phyloP scores from a whole-genome alignment of 2,888 invertebrate species.

The Auanema sp. region DNA sequence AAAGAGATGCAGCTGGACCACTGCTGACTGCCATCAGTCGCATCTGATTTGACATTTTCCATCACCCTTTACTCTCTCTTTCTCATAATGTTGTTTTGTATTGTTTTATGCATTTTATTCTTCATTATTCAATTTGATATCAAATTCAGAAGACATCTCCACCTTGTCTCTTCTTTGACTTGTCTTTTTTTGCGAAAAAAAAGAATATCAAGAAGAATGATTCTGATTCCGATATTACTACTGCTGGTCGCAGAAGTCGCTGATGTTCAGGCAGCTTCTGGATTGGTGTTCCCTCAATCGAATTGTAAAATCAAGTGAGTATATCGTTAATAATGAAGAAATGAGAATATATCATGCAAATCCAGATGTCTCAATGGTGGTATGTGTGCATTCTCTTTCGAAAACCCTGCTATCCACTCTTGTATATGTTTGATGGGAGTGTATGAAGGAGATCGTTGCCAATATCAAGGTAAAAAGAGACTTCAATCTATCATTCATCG shows the following conservation, averaged over 20 bases:
- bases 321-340: not conserved
- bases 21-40: too few species aligned
- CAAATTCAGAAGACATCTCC: too few species aligned
- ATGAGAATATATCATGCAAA: not conserved
- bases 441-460: slow-evolving; percentile 51
- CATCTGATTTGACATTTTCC: too few species aligned
- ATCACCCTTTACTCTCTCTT: too few species aligned
- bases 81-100: too few species aligned
- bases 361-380: slow-evolving; percentile 44
- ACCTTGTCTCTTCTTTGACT: too few species aligned
- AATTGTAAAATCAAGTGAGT: slow-evolving; percentile 35
- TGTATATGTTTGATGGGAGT: slow-evolving; percentile 58
- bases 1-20: too few species aligned
- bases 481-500: not conserved
- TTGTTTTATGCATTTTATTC: too few species aligned
- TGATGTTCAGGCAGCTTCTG: slow-evolving; percentile 24
- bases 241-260: slow-evolving; percentile 25
- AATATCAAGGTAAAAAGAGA: slow-evolving; percentile 20
- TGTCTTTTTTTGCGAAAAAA: too few species aligned
- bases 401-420: slow-evolving; percentile 38
- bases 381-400: slow-evolving; percentile 42
- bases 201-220: slow-evolving; percentile 2
- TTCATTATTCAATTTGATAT: too few species aligned
- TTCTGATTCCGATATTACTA: slow-evolving; percentile 21
- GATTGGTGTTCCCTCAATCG: slow-evolving; percentile 37